Evolutionary conservation across 37 sponge, comb jelly and placozoan genomes (phyloP).

Genomic region (Chondrosia reniformis): DNA sequence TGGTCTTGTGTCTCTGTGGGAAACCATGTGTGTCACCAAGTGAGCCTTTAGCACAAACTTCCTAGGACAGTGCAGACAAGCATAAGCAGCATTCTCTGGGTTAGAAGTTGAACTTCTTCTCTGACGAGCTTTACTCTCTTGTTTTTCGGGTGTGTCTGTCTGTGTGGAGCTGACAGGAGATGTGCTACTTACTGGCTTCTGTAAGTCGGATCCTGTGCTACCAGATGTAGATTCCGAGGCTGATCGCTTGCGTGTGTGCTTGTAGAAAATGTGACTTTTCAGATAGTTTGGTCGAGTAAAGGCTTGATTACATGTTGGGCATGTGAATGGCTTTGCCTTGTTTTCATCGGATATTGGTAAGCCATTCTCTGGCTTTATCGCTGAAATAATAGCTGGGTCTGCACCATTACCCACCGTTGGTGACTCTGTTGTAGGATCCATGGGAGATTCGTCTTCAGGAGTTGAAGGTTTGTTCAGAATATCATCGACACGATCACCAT

Average conservation of each 20-base stretch:
- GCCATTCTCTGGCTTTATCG: too few relatives aligned
- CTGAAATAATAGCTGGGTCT: background rate
- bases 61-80: background rate
- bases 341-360: background rate
- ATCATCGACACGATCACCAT: background rate
- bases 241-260: background rate
- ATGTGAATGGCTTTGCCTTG: background rate
- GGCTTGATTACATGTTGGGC: background rate
- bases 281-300: background rate
- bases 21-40: background rate
- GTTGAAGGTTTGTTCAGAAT: background rate
- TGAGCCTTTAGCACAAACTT: background rate
- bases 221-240: background rate
- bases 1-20: background rate
- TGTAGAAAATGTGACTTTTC: constrained; percentile 1
- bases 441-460: background rate
- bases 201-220: background rate
- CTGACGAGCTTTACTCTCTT: background rate
- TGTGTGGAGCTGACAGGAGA: background rate
- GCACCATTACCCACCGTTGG: background rate
- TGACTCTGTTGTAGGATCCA: background rate
- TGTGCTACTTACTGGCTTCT: background rate
- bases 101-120: background rate
- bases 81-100: too few relatives aligned
- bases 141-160: background rate